Conservation (phyloP, 2,888 invertebrate genomes). For the Plagiodera versicolora region DNA sequence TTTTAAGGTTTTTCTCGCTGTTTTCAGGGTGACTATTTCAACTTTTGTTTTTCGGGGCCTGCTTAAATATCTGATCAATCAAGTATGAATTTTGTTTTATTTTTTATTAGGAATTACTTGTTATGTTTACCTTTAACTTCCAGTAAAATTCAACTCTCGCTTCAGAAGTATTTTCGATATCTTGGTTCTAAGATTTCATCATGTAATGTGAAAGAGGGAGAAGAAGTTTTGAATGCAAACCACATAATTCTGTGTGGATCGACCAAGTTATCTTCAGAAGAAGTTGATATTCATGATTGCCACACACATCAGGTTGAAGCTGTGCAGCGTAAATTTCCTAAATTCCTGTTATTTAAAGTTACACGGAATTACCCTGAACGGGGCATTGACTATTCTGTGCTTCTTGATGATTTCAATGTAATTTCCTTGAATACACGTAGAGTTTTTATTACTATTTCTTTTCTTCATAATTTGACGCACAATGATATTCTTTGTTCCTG, state of each 20-base stretch:
- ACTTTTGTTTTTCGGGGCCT: not conserved
- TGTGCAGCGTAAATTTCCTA: too few species aligned
- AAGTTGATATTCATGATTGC: conserved; percentile 2
- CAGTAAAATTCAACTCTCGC: not conserved
- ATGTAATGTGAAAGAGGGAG: not conserved
- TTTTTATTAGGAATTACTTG: not conserved
- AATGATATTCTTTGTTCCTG: too few species aligned
- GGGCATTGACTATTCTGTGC: too few species aligned
- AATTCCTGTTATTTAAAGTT: too few species aligned
- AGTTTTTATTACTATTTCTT: too few species aligned
- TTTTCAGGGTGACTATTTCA: not conserved
- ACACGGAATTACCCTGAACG: too few species aligned
- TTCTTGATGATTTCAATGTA: too few species aligned
- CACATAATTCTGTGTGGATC: conserved; percentile 8
- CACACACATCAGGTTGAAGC: too few species aligned
- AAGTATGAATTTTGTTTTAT: not conserved
- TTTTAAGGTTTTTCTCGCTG: not conserved
- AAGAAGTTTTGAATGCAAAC: not conserved
- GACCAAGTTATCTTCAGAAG: not conserved
- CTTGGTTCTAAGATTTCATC: not conserved
- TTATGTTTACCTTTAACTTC: not conserved
- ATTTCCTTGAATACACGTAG: too few species aligned
- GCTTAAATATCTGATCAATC: not conserved
- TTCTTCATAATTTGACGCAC: too few species aligned
- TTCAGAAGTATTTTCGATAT: not conserved